phyloP scores from a whole-genome alignment of 2,888 invertebrate genomes.

The Oxystoma pomonae region DNA sequence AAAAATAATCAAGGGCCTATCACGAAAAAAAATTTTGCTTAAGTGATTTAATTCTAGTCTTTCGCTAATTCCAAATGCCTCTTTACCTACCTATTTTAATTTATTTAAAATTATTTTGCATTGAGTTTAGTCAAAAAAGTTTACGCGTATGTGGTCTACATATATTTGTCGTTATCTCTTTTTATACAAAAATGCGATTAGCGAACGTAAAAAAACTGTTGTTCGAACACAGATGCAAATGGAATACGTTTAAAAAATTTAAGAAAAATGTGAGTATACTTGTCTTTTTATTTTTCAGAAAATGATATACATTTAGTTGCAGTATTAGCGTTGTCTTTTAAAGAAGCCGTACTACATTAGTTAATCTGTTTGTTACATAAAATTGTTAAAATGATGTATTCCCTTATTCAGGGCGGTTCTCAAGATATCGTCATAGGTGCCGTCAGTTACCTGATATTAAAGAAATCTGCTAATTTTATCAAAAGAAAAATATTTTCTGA shows the following conservation, averaged over 20 bases:
- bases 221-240: constrained; percentile 5
- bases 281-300: no score
- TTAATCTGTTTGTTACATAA: neutral
- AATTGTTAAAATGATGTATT: neutral
- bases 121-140: no score
- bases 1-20: no score
- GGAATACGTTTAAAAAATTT: constrained; percentile 12
- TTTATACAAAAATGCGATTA: neutral
- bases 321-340: neutral
- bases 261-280: constrained; percentile 19
- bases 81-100: no score
- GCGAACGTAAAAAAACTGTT: constrained; percentile 13
- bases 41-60: no score
- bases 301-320: no score
- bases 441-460: neutral
- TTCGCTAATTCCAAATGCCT: no score
- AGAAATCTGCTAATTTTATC: neutral
- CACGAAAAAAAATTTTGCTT: no score
- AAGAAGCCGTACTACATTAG: neutral
- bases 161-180: neutral
- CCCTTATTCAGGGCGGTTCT: neutral
- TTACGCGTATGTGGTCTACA: no score
- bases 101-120: no score
- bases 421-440: neutral
- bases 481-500: neutral